These are phyloP conservation scores for Drosophila littoralis DNA, from an alignment of 1,140 invertebrate species.

Conservation along the genomic window DNA sequence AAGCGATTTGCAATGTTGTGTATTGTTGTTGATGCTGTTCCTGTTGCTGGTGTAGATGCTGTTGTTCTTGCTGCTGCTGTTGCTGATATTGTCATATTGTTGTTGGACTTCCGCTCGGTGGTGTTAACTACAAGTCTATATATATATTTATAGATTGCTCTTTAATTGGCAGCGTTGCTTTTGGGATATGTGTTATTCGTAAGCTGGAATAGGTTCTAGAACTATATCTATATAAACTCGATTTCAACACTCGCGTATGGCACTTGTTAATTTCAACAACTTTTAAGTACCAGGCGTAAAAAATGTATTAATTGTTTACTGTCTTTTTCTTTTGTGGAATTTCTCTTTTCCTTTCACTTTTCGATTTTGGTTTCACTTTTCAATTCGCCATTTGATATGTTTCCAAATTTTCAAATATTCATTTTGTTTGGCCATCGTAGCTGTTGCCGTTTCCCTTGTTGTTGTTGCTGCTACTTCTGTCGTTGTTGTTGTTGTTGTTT, in stretches of 20 bases:
- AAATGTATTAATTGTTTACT: background rate
- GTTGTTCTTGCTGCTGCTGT: conserved; percentile 30
- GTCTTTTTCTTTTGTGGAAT: conserved; percentile 21
- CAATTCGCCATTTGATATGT: conserved; percentile 84
- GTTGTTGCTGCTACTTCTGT: conserved; percentile 8
- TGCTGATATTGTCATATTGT: conserved; percentile 80
- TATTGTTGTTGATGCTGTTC: conserved; percentile 16
- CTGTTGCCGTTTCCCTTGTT: conserved; percentile 7
- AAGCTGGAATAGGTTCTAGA: conserved; percentile 5
- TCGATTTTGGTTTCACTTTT: conserved; percentile 47
- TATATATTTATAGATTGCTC: conserved; percentile 29
- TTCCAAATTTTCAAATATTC: conserved; percentile 84
- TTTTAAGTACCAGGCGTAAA: conserved; percentile 10
- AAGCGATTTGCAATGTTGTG: conserved; percentile 63
- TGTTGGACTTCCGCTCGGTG: conserved; percentile 50
- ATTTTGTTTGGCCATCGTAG: conserved; percentile 73
- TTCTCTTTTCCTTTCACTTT: conserved; percentile 12
- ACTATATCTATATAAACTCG: conserved; percentile 23
- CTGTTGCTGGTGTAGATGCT: conserved; percentile 43
- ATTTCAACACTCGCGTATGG: conserved; percentile 48
- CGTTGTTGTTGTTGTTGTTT: conserved; percentile 5
- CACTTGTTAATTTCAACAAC: conserved; percentile 42
- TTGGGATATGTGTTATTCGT: conserved; percentile 56
- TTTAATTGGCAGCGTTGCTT: conserved; percentile 43
- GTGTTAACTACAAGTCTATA: conserved; percentile 33